Base-by-base conservation (phyloP, 1,140 invertebrate genomes). In the Phenacoccus solenopsis region DNA sequence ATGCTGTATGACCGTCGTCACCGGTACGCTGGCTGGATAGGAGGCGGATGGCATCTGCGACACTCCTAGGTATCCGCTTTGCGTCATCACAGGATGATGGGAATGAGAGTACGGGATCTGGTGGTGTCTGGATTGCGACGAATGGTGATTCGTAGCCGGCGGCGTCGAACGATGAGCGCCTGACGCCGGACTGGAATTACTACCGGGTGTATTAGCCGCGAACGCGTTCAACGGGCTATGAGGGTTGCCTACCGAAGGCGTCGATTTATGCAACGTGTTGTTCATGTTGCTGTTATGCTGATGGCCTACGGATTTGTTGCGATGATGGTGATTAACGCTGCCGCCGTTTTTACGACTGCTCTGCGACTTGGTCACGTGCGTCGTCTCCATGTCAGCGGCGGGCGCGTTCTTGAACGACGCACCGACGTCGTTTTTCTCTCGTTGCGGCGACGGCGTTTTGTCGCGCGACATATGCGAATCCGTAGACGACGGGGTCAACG, bases 1-100 rank as follows among this genome's bases (percentile, higher is more conserved):
- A 56, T 84, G 84, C 70, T 86, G 85, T n/a, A 86, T 84, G 0
- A 85, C 83, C 72, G 81, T 84, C 73, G 83, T 80, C 78, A 84
- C 83, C 24, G 81, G 80, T 21, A 82, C 77, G 71, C 78, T 80
- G 13, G 59, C 20, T 24, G 59, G 59, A 64, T 64, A 64, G 7
- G 59, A 64, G 4, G 7, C 59, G 3, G 81, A 77, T 0, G 82
- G 78, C 80, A 83, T 83, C 70, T 79, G 78, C 1, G 76, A 74
- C 22, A 77, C 73, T 16, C 78, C 76, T 24, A 80, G 78, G 72
- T 85, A 85, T 70, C 84, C 84, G 0, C 80, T 79, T 70, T 84
- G 84, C 0, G 81, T 82, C 24, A 84, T 83, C 1, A 83, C 81
- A 5, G 81, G 28, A 38, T 56, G 77, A 67, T 86, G 85, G 80